Percentiles rank a stretch among this genome's conserved stretches.
Conservation (phyloP, 2,797 vertebrate species). For the Pangasius djambal region DNA sequence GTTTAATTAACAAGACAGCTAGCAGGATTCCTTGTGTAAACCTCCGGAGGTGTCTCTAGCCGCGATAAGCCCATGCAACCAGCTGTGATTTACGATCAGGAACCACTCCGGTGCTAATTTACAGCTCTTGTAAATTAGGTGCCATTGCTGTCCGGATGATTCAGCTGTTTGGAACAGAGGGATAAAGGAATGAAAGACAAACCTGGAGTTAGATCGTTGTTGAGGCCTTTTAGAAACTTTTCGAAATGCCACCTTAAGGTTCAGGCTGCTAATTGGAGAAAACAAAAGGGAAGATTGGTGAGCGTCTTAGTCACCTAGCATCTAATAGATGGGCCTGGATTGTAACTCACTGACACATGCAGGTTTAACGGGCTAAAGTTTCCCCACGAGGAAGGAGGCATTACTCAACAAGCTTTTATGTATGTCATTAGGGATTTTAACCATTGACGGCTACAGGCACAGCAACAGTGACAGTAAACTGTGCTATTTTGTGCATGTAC, state of each 20-base stretch:
- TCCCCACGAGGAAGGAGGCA: neutral
- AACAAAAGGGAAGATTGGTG: neutral
- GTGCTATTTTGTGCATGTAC: neutral
- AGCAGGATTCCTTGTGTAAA: conserved; percentile 38
- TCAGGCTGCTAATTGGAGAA: conserved; percentile 20
- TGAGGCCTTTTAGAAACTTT: conserved; percentile 2
- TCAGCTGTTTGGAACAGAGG: neutral
- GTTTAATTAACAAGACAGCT: conserved; percentile 51
- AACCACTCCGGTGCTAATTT: conserved; percentile 30
- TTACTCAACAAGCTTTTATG: conserved; percentile 3
- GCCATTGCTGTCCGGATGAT: conserved; percentile 24
- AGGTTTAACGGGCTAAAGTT: neutral
- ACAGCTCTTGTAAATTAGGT: conserved; percentile 20
- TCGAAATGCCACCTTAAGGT: neutral
- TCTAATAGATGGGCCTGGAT: neutral
- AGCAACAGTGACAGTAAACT: neutral
- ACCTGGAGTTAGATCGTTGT: neutral
- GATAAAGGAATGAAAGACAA: neutral
- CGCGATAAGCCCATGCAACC: conserved; percentile 32
- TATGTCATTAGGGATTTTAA: neutral
- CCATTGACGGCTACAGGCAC: neutral
- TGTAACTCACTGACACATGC: neutral
- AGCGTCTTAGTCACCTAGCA: neutral
- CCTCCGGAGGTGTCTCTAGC: conserved; percentile 32
- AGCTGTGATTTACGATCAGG: conserved; percentile 33